Conservation (phyloP, 2,888 invertebrate species). For the Ochlodes sylvanus region DNA sequence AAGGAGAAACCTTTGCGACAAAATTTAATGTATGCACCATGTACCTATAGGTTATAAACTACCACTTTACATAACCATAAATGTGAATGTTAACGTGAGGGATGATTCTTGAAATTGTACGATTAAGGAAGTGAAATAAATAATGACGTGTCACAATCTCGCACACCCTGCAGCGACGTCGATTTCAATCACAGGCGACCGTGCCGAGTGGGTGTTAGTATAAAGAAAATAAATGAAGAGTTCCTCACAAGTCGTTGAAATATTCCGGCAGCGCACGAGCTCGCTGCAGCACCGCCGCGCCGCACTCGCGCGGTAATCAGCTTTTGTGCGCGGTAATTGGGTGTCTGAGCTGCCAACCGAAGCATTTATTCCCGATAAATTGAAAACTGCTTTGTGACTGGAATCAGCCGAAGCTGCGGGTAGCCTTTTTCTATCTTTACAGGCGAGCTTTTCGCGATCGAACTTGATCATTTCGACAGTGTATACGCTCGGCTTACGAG, state of each 20-base stretch:
- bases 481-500: constrained; percentile 21
- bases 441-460: constrained; percentile 47
- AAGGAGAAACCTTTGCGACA: no score
- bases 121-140: not conserved
- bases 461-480: constrained; percentile 37
- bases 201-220: constrained; percentile 56
- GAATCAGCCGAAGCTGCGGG: constrained; percentile 73
- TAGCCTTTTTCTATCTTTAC: constrained; percentile 60
- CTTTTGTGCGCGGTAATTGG: constrained; percentile 84
- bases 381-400: constrained; percentile 81
- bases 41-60: no score
- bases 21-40: no score
- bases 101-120: not conserved
- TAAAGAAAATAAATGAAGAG: constrained; percentile 73
- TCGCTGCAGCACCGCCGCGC: constrained; percentile 46
- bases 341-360: constrained; percentile 84
- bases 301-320: constrained; percentile 80
- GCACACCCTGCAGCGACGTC: constrained; percentile 46
- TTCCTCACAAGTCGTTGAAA: constrained; percentile 73
- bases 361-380: constrained; percentile 84
- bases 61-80: not conserved
- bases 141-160: constrained; percentile 3
- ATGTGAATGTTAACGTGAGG: not conserved
- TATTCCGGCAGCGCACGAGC: constrained; percentile 65
- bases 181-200: constrained; percentile 65